Evolutionary conservation across 2,113 vertebrate species (phyloP).

Genomic region (Megatriorchis doriae): DNA sequence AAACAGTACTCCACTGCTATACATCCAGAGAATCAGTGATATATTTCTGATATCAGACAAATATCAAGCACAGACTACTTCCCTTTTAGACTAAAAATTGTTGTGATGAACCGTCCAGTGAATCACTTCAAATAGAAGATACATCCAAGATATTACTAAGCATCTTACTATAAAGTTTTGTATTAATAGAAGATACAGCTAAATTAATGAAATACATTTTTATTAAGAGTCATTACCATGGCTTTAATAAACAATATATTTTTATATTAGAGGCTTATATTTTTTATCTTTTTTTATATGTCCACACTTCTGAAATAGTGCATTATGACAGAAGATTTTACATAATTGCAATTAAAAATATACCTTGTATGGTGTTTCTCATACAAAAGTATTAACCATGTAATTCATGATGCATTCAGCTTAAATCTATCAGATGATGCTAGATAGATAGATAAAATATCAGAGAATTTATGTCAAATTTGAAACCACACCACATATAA

Average conservation of each 20-base stretch:
- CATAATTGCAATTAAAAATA: background rate
- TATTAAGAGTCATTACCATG: background rate
- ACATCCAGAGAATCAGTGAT: background rate
- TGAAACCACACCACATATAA: background rate
- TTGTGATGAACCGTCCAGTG: background rate
- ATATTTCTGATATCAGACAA: background rate
- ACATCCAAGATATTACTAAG: background rate
- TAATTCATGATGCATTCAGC: background rate
- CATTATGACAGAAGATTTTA: background rate
- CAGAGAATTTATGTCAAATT: background rate
- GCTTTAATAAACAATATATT: background rate
- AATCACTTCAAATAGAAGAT: background rate
- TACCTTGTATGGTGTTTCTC: background rate
- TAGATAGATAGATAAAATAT: background rate
- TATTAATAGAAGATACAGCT: background rate
- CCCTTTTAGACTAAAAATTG: background rate
- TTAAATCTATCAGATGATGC: background rate
- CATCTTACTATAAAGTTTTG: background rate
- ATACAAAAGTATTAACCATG: background rate
- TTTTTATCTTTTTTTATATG: background rate
- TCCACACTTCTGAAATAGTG: background rate
- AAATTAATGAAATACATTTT: background rate
- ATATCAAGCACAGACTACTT: background rate
- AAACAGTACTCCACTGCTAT: background rate
- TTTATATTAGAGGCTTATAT: background rate